Conservation (phyloP, 1,140 invertebrate genomes). For the Diorhabda elongata region DNA sequence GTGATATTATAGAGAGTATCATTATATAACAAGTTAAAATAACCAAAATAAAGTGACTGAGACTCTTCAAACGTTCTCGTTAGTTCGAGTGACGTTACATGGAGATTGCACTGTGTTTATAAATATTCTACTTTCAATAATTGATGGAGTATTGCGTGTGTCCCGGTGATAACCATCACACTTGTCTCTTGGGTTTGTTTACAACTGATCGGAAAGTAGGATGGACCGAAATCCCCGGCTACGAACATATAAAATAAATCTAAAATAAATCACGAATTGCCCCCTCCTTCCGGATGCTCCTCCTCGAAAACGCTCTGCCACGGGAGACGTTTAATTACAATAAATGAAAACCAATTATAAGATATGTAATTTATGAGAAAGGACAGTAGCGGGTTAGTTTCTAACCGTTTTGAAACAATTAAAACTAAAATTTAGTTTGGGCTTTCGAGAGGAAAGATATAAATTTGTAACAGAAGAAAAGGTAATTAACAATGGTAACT, state of each 20-base stretch:
- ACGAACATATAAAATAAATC: slow-evolving; percentile 23
- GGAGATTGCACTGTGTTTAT: too few species aligned
- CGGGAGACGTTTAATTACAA: slow-evolving; percentile 28
- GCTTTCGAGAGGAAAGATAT: too few species aligned
- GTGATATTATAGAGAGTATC: too few species aligned
- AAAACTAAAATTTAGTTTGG: too few species aligned
- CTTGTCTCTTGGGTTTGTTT: slow-evolving; percentile 20
- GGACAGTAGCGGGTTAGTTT: slow-evolving; percentile 4
- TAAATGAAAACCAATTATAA: slow-evolving; percentile 31
- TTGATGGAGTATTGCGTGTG: slow-evolving; percentile 5
- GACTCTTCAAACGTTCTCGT: too few species aligned
- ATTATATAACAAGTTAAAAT: too few species aligned
- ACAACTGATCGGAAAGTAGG: slow-evolving; percentile 12
- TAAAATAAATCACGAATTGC: slow-evolving; percentile 26
- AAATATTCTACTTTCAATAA: too few species aligned
- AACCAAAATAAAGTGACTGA: too few species aligned
- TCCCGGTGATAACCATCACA: slow-evolving; percentile 13
- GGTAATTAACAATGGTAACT: too few species aligned
- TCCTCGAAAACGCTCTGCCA: slow-evolving; percentile 3
- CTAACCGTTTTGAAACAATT: too few species aligned
- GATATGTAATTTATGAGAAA: slow-evolving; percentile 24
- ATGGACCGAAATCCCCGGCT: slow-evolving; percentile 12
- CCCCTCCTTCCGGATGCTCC: slow-evolving; percentile 1
- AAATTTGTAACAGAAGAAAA: too few species aligned
- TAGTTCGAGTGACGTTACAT: too few species aligned